phyloP scores from a whole-genome alignment of 1,140 invertebrate genomes.

The Bombus terrestris region DNA sequence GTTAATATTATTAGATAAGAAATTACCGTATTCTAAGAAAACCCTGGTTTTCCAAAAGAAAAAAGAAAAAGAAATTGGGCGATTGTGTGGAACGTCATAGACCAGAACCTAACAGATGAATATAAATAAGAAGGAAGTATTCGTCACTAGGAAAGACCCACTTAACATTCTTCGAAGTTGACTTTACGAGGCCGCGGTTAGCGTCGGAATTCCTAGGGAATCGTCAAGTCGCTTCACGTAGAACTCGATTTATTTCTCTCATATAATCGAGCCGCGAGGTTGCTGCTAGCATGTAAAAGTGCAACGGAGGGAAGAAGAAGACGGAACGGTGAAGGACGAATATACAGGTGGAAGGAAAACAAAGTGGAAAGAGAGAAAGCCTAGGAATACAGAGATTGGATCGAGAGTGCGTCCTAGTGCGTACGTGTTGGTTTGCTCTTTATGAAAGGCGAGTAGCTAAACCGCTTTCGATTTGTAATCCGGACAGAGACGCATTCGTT shows the following conservation, averaged over 20 bases:
- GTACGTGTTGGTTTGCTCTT: slow-evolving; percentile 68
- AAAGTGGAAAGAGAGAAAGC: slow-evolving; percentile 41
- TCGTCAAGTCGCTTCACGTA: slow-evolving; percentile 72
- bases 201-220: slow-evolving; percentile 52
- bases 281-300: slow-evolving; percentile 62
- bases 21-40: too few relatives aligned
- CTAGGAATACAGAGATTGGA: slow-evolving; percentile 56
- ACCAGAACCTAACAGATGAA: neutral
- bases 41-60: too few relatives aligned
- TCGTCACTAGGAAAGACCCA: slow-evolving; percentile 17
- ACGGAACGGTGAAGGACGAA: neutral
- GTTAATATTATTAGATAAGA: too few relatives aligned
- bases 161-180: slow-evolving; percentile 59
- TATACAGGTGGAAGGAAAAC: slow-evolving; percentile 34
- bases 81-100: neutral
- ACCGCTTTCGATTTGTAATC: slow-evolving; percentile 78
- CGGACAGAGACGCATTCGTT: slow-evolving; percentile 75
- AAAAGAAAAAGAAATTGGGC: neutral
- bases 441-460: slow-evolving; percentile 76
- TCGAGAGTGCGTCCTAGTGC: slow-evolving; percentile 51
- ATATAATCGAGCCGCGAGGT: slow-evolving; percentile 67
- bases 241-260: slow-evolving; percentile 74
- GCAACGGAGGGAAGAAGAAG: slow-evolving; percentile 25
- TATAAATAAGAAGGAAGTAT: slow-evolving; percentile 24
- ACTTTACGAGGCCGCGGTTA: slow-evolving; percentile 57